These are phyloP conservation scores for Petrocephalus microphthalmus DNA, from an alignment of 2,113 vertebrate species.

Conservation along the genomic window DNA sequence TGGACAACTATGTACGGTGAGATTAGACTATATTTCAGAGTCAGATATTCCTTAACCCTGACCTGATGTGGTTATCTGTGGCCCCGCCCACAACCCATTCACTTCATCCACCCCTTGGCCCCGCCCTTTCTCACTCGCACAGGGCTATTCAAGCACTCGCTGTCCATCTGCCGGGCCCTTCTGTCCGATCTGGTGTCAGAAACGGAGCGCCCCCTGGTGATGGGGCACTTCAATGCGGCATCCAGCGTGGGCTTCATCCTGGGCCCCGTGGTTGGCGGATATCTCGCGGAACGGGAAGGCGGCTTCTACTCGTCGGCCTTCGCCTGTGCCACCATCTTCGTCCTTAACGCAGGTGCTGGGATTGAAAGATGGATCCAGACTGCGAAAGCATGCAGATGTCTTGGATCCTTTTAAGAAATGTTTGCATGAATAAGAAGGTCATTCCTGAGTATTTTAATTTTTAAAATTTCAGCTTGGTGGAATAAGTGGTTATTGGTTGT, in stretches of 20 bases:
- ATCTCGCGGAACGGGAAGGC: constrained; percentile 76
- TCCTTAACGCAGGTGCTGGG: constrained; percentile 80
- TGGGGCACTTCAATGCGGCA: constrained; percentile 85
- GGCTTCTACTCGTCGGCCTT: constrained; percentile 82
- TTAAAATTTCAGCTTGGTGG: background rate
- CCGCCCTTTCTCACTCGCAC: constrained; percentile 29
- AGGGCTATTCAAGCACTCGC: constrained; percentile 95
- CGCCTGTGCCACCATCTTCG: constrained; percentile 77
- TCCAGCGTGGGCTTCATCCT: constrained; percentile 89
- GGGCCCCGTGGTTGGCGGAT: constrained; percentile 85
- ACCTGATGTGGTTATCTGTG: background rate
- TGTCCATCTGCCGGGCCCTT: constrained; percentile 88
- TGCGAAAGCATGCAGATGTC: background rate
- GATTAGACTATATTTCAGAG: background rate
- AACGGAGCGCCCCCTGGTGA: constrained; percentile 78
- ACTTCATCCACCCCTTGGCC: background rate
- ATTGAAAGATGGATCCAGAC: background rate
- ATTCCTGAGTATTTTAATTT: background rate
- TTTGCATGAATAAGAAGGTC: no score
- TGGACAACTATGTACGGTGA: background rate
- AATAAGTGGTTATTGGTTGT: background rate
- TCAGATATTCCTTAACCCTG: background rate
- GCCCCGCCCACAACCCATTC: no score
- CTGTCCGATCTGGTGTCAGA: constrained; percentile 85
- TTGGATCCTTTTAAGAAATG: no score